Evolutionary conservation across 1,140 invertebrate species (phyloP), one percentile per base, ranked within the genome.

Genomic region (Camponotus vicinus): DNA sequence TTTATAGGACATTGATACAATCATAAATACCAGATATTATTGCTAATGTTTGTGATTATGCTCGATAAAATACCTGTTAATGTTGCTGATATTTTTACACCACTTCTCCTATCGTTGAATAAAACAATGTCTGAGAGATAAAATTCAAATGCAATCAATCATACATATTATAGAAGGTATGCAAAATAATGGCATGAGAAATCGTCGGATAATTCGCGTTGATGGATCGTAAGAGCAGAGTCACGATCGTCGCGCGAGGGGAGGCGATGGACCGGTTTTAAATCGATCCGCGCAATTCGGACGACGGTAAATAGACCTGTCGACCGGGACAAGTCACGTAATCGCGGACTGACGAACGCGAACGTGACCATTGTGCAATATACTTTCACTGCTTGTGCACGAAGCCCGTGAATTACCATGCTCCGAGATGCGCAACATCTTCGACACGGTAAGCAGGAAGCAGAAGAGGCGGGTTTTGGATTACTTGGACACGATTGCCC

Each of bases 301-400:
- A 89, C 32, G 76, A 88, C 66, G 76, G 59, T 64, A 90, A 89
- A 89, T 82, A 59, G 55, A 57, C n/a, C 69, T 49, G 64, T 70
- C 71, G 79, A 88, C 88, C 78, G 80, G 83, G 89, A 87, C 82
- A 73, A 69, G 76, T 93, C 92, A 88, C 92, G 83, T 89, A 91
- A 93, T 75, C 18, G 55, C 71, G 45, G 88, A 86, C 87, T 86
- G 85, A 71, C 77, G 85, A 73, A 59, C 91, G 89, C 86, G 92
- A 93, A 90, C 84, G 61, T 90, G 90, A 93, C 92, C 86, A 93
- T 93, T 94, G 93, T 89, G 93, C 91, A 93, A 94, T 91, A 71
- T 71, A 88, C 93, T 94, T 94, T 94, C 93, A 93, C 93, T 92
- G 86, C 83, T 52, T n/a, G 45, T 64, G 83, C 83, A 84, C 73